These are phyloP conservation scores for Steromphala cineraria DNA, from an alignment of 2,888 invertebrate species.

Conservation along the genomic window DNA sequence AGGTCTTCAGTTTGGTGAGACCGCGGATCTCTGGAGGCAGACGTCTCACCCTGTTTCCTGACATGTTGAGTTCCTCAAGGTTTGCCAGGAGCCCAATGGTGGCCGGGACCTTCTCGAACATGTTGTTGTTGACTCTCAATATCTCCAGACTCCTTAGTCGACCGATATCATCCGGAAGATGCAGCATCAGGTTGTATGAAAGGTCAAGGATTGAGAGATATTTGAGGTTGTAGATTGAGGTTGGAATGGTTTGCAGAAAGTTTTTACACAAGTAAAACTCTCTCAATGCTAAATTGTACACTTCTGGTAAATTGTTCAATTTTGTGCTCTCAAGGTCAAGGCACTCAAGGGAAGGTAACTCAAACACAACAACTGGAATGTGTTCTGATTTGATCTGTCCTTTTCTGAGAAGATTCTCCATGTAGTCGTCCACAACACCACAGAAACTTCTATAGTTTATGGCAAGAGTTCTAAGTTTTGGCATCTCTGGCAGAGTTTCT, in stretches of 20 bases:
- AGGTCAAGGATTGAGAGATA: conserved; percentile 63
- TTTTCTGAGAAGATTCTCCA: conserved; percentile 70
- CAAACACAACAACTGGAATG: conserved; percentile 73
- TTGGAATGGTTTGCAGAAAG: conserved; percentile 66
- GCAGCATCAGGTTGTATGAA: conserved; percentile 65
- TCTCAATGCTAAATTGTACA: conserved; percentile 57
- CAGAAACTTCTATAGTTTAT: conserved; percentile 72
- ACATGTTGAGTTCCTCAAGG: conserved; percentile 66
- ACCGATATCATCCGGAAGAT: conserved; percentile 68
- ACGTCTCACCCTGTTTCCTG: conserved; percentile 62
- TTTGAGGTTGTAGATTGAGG: conserved; percentile 60
- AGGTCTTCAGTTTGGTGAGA: conserved; percentile 58
- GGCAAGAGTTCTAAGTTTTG: conserved; percentile 66
- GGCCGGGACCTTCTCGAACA: conserved; percentile 61
- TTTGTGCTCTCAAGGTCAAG: conserved; percentile 73
- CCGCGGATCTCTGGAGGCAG: conserved; percentile 66
- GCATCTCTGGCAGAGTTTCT: conserved; percentile 73
- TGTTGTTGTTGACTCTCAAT: conserved; percentile 62
- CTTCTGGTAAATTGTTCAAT: conserved; percentile 72
- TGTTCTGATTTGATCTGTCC: conserved; percentile 75
- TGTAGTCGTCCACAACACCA: conserved; percentile 71
- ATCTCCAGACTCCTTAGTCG: conserved; percentile 58
- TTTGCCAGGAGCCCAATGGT: conserved; percentile 63
- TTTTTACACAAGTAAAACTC: conserved; percentile 70
- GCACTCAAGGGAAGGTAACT: conserved; percentile 68